Evolutionary conservation across 2,888 invertebrate species (phyloP).

Genomic region (Sabatieria punctata): DNA sequence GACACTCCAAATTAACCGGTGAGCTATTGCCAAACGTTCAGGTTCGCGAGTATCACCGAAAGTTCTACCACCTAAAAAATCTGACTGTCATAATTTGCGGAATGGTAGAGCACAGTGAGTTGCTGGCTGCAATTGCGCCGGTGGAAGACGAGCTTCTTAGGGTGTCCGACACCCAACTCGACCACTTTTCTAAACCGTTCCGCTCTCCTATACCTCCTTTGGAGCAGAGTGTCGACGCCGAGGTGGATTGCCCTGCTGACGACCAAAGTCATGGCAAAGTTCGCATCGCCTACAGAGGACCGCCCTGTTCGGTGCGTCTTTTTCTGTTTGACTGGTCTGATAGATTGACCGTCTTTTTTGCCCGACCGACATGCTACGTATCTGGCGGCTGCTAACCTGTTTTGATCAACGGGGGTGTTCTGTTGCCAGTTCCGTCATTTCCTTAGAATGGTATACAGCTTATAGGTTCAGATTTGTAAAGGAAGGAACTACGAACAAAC

Average conservation of each 20-base stretch:
- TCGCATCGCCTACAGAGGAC: constrained; percentile 60
- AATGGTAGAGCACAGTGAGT: constrained; percentile 47
- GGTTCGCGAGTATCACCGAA: constrained; percentile 58
- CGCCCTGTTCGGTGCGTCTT: constrained; percentile 37
- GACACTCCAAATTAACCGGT: neutral
- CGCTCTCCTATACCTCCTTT: constrained; percentile 47
- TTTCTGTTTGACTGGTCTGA: neutral
- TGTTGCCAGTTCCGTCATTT: too few species aligned
- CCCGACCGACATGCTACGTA: too few species aligned
- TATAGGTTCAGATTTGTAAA: too few species aligned
- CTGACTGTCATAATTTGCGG: constrained; percentile 63
- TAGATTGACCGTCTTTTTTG: too few species aligned
- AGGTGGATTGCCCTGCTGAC: constrained; percentile 52
- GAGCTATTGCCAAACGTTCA: constrained; percentile 25
- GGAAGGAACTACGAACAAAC: too few species aligned
- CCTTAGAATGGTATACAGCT: too few species aligned
- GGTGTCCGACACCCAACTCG: neutral
- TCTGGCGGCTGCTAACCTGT: too few species aligned
- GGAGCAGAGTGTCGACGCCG: constrained; percentile 42
- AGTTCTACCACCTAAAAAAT: constrained; percentile 71
- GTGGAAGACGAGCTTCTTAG: constrained; percentile 52
- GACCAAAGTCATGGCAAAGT: constrained; percentile 59
- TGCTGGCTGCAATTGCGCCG: constrained; percentile 52
- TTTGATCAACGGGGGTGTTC: too few species aligned
- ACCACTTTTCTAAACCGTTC: neutral